Percentiles rank a stretch among this genome's conserved stretches.
Conservation (phyloP, 1,140 invertebrate species). For the Heliconius eleuchia region DNA sequence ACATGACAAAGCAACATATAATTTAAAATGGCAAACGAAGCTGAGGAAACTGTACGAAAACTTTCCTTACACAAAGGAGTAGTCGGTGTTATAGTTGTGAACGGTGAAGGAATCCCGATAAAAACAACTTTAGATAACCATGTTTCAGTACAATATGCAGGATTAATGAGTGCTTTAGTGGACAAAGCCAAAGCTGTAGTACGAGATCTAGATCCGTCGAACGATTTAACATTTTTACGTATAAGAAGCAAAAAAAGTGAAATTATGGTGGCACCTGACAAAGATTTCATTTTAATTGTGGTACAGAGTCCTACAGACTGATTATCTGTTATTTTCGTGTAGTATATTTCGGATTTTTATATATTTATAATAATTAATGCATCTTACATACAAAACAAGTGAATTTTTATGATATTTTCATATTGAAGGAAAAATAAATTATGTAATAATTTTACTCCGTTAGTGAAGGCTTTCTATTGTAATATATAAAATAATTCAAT, state of each 20-base stretch:
- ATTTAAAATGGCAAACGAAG: conserved; percentile 83
- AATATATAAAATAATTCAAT: too few species aligned
- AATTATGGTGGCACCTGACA: conserved; percentile 93
- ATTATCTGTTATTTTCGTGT: not conserved
- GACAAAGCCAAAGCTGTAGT: conserved; percentile 87
- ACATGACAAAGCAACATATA: not conserved
- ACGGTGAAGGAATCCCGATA: conserved; percentile 89
- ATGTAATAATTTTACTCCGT: too few species aligned
- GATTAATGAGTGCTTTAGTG: conserved; percentile 85
- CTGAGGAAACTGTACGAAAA: conserved; percentile 89
- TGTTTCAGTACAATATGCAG: conserved; percentile 87
- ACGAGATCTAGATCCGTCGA: conserved; percentile 89
- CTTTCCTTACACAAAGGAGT: conserved; percentile 87
- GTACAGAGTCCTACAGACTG: conserved; percentile 84
- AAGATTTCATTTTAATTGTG: conserved; percentile 87
- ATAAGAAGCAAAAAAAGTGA: conserved; percentile 95
- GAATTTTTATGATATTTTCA: too few species aligned
- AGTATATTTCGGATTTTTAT: too few species aligned
- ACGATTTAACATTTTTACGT: conserved; percentile 90
- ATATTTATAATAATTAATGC: too few species aligned
- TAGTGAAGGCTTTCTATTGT: too few species aligned
- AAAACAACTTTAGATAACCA: conserved; percentile 89
- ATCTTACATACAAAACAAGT: too few species aligned
- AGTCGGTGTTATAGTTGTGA: conserved; percentile 87
- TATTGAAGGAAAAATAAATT: too few species aligned